Percentiles rank a stretch among this genome's conserved stretches.
These are phyloP conservation scores for Phylloscopus trochilus DNA, from an alignment of 2,113 vertebrate species.

Conservation along the genomic window DNA sequence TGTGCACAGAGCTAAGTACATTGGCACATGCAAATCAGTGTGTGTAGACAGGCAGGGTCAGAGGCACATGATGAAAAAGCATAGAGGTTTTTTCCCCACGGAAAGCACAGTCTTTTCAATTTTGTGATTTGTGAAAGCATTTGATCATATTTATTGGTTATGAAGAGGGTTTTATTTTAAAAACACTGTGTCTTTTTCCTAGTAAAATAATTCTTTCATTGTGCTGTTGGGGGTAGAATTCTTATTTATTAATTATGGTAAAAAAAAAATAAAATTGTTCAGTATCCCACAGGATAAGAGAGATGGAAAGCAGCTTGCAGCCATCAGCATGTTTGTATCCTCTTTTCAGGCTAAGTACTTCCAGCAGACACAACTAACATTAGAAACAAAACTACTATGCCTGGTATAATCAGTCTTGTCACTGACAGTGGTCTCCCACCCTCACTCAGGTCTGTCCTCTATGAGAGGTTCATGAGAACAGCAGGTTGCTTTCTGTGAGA, in stretches of 20 bases:
- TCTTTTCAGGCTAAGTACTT: background rate
- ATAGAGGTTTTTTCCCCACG: accelerated
- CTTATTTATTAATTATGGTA: background rate
- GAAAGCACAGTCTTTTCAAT: background rate
- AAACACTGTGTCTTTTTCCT: background rate
- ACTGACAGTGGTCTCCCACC: background rate
- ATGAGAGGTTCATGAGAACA: background rate
- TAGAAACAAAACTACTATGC: background rate
- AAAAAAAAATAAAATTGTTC: background rate
- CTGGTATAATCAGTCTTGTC: background rate
- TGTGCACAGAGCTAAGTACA: background rate
- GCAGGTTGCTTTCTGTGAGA: background rate
- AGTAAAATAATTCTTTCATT: background rate
- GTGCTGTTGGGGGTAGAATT: accelerated
- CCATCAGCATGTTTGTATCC: background rate
- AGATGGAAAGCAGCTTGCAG: background rate
- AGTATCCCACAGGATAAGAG: background rate
- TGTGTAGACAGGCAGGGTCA: background rate
- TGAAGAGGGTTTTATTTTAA: background rate
- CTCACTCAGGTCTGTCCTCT: background rate
- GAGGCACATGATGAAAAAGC: background rate
- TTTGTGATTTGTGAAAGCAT: background rate
- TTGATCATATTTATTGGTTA: background rate
- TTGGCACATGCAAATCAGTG: background rate
- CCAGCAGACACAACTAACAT: background rate